Base-by-base conservation (phyloP, 2,888 invertebrate genomes). In the Labia minor region DNA sequence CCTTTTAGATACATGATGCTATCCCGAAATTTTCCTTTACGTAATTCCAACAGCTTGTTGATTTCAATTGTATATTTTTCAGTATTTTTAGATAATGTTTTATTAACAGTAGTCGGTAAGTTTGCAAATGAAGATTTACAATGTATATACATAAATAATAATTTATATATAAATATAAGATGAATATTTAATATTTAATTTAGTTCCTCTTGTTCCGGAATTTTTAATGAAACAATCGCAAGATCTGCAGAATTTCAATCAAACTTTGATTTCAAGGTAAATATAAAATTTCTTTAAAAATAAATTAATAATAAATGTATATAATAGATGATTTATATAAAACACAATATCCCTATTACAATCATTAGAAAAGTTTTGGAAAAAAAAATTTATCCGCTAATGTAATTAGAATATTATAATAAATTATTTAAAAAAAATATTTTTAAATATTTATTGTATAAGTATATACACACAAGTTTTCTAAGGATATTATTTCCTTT, bases 101-200 rank as follows among this genome's bases (percentile, higher is more conserved):
- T 95, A 19, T 81, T 94, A 63, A 94, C 94, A 37, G 90, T 92
- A 37, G 87, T 95, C 65, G 95, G 94, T 95, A 78, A 85, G 87
- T 78, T 61, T 0, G 18, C n/a, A n/a, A n/a, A n/a, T n/a, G n/a
- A n/a, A n/a, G n/a, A n/a, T n/a, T n/a, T 26, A 26, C 26, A 8
- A 26, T 26, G 4, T 8, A 6, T 26, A 6, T 26, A 26, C 3
- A 26, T 26, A 26, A 26, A 66, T 20, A 16, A 11, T 6, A 61
- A 16, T 19, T 2, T 63, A 20, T 8, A 18, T 63, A 19, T 4
- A 2, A 63, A 6, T 1, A 2, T 19, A 3, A 26, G n/a, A 21
- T 10, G 16, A 19, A 3, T 11, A 61, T 16, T 65, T 18, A 26
- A 21, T 65, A 66, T 67, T 26, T 61, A 70, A 80, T 80, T 67